Base-by-base conservation (phyloP, 1,140 invertebrate genomes). In the Heliconius melpomene region DNA sequence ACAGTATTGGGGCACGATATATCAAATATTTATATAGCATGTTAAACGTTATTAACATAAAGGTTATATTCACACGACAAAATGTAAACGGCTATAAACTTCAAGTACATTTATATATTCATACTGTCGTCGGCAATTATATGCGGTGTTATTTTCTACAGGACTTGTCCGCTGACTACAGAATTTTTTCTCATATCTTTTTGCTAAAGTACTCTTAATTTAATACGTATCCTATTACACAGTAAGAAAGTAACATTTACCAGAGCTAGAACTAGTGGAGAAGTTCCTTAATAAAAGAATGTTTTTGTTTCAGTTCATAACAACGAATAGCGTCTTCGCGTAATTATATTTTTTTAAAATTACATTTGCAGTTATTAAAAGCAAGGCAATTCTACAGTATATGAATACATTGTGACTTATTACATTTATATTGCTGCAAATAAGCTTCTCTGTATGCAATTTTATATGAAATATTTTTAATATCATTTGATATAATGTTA, bases 121-220 rank as follows among this genome's bases (percentile, higher is more conserved):
- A 87, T 87, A 88, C 84, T 84, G 85, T 85, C 81, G 79, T 32
- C 80, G 85, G 86, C 86, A 87, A 91, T 91, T 91, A 89, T 88
- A 88, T 84, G 83, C 80, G 81, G 82, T 83, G 81, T 87, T 88
- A 88, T 89, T 87, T 88, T 86, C 84, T 82, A 74, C 79, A 82
- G 78, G 80, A 83, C 82, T 78, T 83, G 84, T 88, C 83, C 81
- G 84, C 79, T 85, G 72, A 78, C 78, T 77, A 74, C 79, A 79
- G 74, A 83, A 85, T 83, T 84, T 86, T 57, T 83, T 74, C 79
- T 82, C 76, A 85, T 81, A 82, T 83, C 77, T 84, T 83, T 82
- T 40, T 75, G 81, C 75, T 86, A 72, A 81, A 86, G 74, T 82
- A 78, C 71, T 78, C 66, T 80, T 85, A 83, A 81, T 85, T 85